phyloP scores from a whole-genome alignment of 2,888 invertebrate genomes.

The Sarcophaga rosellei region DNA sequence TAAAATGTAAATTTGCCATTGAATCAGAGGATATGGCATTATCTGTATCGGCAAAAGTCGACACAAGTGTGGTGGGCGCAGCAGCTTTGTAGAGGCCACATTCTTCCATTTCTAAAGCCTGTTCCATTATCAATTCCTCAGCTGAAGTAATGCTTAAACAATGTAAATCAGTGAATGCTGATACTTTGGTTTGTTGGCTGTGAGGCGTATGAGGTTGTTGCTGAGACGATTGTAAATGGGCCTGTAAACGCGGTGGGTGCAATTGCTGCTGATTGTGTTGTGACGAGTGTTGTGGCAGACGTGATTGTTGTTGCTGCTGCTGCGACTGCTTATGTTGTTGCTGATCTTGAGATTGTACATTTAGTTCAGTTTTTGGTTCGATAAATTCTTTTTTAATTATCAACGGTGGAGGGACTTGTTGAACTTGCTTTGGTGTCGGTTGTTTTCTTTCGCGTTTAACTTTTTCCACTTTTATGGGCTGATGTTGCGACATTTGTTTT shows the following conservation, averaged over 20 bases:
- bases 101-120: conserved; percentile 81
- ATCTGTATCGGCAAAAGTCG: conserved; percentile 72
- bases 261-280: conserved; percentile 17
- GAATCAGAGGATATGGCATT: conserved; percentile 76
- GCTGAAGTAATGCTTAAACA: conserved; percentile 79
- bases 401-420: conserved; percentile 71
- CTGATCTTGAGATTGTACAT: conserved; percentile 26
- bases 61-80: conserved; percentile 32
- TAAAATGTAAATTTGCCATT: conserved; percentile 76
- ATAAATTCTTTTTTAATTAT: conserved; percentile 67
- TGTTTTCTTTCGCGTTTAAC: conserved; percentile 77
- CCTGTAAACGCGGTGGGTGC: neutral
- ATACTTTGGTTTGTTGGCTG: conserved; percentile 71
- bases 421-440: conserved; percentile 76
- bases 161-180: conserved; percentile 77
- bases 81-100: conserved; percentile 76
- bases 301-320: neutral
- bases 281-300: conserved; percentile 7
- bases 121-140: conserved; percentile 80
- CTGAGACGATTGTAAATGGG: neutral
- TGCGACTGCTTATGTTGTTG: conserved; percentile 24
- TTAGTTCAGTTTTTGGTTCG: conserved; percentile 61
- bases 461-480: conserved; percentile 71
- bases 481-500: conserved; percentile 12
- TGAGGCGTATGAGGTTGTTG: conserved; percentile 12